Percentiles rank a stretch among this genome's conserved stretches.
These are phyloP conservation scores for Erethizon dorsatum DNA, from an alignment of 2,797 vertebrate species.

Conservation along the genomic window DNA sequence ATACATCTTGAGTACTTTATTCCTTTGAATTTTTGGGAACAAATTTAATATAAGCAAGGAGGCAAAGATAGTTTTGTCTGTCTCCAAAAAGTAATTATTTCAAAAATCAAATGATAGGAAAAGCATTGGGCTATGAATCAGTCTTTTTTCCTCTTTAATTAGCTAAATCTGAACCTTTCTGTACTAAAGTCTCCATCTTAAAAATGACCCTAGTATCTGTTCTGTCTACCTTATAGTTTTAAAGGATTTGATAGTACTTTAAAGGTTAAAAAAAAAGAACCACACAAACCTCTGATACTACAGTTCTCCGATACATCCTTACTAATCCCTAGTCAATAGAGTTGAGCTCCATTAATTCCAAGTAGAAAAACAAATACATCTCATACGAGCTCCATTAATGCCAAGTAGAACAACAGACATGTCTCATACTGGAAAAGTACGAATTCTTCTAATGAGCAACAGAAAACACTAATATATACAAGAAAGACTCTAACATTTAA, in stretches of 20 bases:
- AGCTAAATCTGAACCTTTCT: not conserved
- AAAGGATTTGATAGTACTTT: not conserved
- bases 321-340: not conserved
- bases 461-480: constrained; percentile 9
- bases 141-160: not conserved
- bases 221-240: not conserved
- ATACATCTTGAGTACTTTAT: not conserved
- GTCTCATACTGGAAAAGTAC: not conserved
- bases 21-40: constrained; percentile 31
- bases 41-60: not conserved
- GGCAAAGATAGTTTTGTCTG: not conserved
- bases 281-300: not conserved
- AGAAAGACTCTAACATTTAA: constrained; percentile 10
- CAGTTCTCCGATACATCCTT: not conserved
- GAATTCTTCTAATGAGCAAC: not conserved
- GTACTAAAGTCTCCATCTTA: not conserved
- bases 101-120: constrained; percentile 26
- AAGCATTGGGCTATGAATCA: not conserved
- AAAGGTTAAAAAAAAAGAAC: not conserved
- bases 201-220: not conserved
- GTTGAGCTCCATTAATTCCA: not conserved
- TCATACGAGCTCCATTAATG: not conserved
- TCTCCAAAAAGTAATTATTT: constrained; percentile 15
- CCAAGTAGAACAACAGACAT: not conserved
- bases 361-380: not conserved